Evolutionary conservation across 92 coral and sea anemone species (phyloP), one percentile per base, ranked within the genome.

Genomic region (Epizoanthus scotinus): DNA sequence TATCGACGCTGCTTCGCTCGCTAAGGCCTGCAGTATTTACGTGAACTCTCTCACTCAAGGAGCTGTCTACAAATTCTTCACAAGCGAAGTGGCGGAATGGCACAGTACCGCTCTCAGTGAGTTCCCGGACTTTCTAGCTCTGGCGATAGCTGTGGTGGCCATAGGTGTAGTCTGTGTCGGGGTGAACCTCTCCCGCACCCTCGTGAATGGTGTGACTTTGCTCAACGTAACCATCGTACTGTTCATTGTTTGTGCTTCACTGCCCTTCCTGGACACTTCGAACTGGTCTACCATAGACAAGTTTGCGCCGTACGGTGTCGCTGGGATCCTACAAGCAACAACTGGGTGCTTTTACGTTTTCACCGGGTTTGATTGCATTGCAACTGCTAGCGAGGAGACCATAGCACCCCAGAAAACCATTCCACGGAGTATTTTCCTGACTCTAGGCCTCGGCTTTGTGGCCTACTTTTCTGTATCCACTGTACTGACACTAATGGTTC

Each of bases 301-400:
- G 61, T 93, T 93, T 62, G 88, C 90, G 14, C 97, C 97, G 22
- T 82, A 79, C 70, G 97, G 97, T 17, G 47, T 89, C 67, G 22
- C 59, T 0, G 97, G 97, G 0, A 84, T 93, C 63, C 50, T 93
- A 3, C 55, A 75, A 63, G 97, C 94, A 13, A 82, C 92, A 1
- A 86, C 97, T 2, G 73, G 66, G 10, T 90, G 97, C 59, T 93
- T 90, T 65, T 93, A 83, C 59, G 85, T 87, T 61, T 81, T 93
- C 24, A 80, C 83, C 13, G 97, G 97, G 3, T 93, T 93, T 61
- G 97, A 93, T 63, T 65, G 83, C 8, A 86, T 93, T 54, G 85
- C 94, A 20, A 91, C 85, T 20, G 94, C 89, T 5, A 84, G 90
- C 54, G 97, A 90, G 25, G 97, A 93, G 20, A 92, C 94, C 6